These are phyloP conservation scores for Furnarius figulus DNA, from an alignment of 2,113 vertebrate species.

Conservation along the genomic window DNA sequence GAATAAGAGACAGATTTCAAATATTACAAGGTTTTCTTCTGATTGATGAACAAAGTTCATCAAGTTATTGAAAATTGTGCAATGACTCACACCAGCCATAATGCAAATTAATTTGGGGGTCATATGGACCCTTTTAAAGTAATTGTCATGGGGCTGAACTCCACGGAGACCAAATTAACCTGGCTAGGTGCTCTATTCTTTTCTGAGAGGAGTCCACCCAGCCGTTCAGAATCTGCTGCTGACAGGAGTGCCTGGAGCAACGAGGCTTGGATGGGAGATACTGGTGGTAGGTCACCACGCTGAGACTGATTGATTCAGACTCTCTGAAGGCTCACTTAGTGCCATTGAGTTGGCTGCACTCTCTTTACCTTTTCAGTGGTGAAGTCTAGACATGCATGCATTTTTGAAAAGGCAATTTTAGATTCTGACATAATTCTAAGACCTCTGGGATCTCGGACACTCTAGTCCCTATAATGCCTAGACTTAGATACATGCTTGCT, in stretches of 20 bases:
- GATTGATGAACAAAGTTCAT: not conserved
- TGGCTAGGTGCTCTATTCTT: not conserved
- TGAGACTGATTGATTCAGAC: not conserved
- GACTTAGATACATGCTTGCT: not conserved
- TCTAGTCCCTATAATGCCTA: not conserved
- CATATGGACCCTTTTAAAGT: not conserved
- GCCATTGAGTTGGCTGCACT: not conserved
- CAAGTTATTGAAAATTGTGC: not conserved
- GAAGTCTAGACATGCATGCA: not conserved
- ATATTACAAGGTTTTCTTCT: not conserved
- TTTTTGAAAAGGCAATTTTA: not conserved
- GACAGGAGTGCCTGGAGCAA: not conserved
- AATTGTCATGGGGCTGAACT: not conserved
- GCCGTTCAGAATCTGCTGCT: not conserved
- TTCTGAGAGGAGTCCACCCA: not conserved
- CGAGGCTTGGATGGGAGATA: not conserved
- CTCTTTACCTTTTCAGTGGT: not conserved
- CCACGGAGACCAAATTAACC: not conserved
- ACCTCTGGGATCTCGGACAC: not conserved
- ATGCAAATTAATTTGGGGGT: not conserved
- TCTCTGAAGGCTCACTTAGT: constrained; percentile 27
- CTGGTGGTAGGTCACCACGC: not conserved
- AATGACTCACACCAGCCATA: not conserved
- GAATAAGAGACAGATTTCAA: not conserved
- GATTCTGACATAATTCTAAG: constrained; percentile 25